These are phyloP conservation scores for Dasyornis broadbenti DNA, from an alignment of 2,113 vertebrate genomes.

Conservation along the genomic window DNA sequence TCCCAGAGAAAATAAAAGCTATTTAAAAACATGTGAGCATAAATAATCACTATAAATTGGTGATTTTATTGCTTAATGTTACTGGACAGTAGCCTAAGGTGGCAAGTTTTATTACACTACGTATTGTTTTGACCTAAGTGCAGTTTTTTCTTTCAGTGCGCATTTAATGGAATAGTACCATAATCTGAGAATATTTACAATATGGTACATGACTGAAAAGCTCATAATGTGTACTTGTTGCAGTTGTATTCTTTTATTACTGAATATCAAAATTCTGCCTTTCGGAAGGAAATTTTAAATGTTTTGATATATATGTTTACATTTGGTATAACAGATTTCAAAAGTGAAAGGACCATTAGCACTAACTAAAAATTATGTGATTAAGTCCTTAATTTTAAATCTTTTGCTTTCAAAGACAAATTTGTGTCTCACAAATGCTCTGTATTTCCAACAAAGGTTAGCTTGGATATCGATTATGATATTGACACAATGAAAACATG, in stretches of 20 bases:
- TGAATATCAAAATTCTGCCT: not conserved
- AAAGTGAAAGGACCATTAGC: not conserved
- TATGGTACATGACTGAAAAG: not conserved
- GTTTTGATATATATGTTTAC: not conserved
- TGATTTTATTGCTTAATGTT: conserved; percentile 2
- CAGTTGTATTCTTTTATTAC: not conserved
- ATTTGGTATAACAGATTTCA: not conserved
- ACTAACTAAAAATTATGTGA: not conserved
- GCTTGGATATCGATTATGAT: not conserved
- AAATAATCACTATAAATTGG: not conserved
- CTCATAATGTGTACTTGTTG: not conserved
- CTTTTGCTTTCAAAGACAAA: not conserved
- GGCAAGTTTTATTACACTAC: not conserved
- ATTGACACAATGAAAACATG: not conserved
- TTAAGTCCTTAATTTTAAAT: not conserved
- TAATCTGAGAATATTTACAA: not conserved
- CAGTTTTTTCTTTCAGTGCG: not conserved
- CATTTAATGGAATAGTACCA: not conserved
- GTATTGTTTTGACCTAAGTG: not conserved
- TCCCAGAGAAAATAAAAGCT: not conserved
- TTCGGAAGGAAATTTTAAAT: not conserved
- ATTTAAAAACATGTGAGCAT: not conserved
- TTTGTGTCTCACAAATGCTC: not conserved
- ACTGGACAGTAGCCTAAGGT: not conserved
- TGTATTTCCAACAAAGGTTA: not conserved